Conservation (phyloP, 1,140 invertebrate genomes). For the Agraylea sexmaculata region DNA sequence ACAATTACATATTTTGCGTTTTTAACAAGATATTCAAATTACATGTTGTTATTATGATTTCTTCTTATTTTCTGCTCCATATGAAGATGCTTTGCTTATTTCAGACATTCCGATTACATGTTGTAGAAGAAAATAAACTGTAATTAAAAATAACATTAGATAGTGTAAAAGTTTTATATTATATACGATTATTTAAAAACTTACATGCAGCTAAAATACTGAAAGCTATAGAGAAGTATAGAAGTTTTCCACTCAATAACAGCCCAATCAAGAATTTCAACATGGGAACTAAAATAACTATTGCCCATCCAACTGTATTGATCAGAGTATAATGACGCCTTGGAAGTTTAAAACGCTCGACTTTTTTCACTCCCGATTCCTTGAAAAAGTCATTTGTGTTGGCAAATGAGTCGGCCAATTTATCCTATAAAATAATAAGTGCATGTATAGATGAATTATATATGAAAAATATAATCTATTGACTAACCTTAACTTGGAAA, state of each 20-base stretch:
- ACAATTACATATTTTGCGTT: too few species aligned
- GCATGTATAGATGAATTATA: neutral
- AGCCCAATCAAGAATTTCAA: slow-evolving; percentile 55
- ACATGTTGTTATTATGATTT: slow-evolving; percentile 2
- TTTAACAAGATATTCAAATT: neutral
- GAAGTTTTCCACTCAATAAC: slow-evolving; percentile 56
- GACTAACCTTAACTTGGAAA: slow-evolving; percentile 56
- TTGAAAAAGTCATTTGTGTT: slow-evolving; percentile 74
- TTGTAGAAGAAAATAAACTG: slow-evolving; percentile 67
- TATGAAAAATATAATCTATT: neutral
- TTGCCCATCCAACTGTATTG: slow-evolving; percentile 59
- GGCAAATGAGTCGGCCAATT: slow-evolving; percentile 67
- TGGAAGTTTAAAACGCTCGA: slow-evolving; percentile 42
- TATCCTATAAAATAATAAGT: slow-evolving; percentile 48
- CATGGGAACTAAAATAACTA: slow-evolving; percentile 57
- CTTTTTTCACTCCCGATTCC: slow-evolving; percentile 54
- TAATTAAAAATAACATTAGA: slow-evolving; percentile 22
- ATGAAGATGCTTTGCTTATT: slow-evolving; percentile 73
- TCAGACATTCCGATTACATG: slow-evolving; percentile 73
- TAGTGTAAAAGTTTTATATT: neutral
- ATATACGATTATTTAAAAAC: slow-evolving; percentile 28
- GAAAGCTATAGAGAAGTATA: slow-evolving; percentile 55
- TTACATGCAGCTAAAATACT: slow-evolving; percentile 60
- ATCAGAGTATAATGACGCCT: slow-evolving; percentile 54
- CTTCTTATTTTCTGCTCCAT: slow-evolving; percentile 46